phyloP scores from a whole-genome alignment of 2,888 invertebrate species.

The Eupeodes latifasciatus region DNA sequence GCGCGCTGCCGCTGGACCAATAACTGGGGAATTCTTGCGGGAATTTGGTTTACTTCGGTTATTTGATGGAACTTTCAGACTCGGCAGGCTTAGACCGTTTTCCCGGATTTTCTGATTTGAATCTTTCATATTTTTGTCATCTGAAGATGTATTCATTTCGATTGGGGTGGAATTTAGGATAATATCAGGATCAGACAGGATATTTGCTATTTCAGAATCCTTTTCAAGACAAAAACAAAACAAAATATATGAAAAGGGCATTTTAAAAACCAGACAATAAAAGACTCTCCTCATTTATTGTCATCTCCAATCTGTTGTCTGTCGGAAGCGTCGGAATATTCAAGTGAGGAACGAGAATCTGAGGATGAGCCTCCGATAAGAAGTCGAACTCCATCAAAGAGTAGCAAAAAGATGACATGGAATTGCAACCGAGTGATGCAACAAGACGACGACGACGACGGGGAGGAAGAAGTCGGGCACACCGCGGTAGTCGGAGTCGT shows the following conservation, averaged over 20 bases:
- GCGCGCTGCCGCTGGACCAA: slow-evolving; percentile 24
- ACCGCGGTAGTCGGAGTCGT: too few species aligned
- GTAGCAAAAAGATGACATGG: too few species aligned
- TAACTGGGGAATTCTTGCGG: slow-evolving; percentile 63
- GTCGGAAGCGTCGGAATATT: slow-evolving; percentile 85
- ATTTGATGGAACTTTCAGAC: slow-evolving; percentile 54
- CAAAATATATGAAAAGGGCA: too few species aligned
- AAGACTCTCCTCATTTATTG: slow-evolving; percentile 80
- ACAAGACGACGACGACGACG: too few species aligned
- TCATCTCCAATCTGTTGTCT: slow-evolving; percentile 82
- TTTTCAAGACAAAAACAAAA: slow-evolving; percentile 57
- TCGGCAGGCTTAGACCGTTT: background rate
- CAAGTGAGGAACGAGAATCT: too few species aligned
- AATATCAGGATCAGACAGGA: slow-evolving; percentile 80
- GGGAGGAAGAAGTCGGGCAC: too few species aligned
- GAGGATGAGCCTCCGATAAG: too few species aligned
- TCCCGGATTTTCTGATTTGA: slow-evolving; percentile 40
- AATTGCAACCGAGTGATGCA: too few species aligned
- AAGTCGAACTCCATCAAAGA: too few species aligned
- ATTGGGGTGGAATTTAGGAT: slow-evolving; percentile 82
- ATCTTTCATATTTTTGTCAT: slow-evolving; percentile 74
- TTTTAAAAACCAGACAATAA: background rate
- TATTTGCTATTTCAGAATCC: slow-evolving; percentile 79
- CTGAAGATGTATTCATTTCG: slow-evolving; percentile 70
- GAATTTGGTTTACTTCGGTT: slow-evolving; percentile 47